phyloP scores from a whole-genome alignment of 2,113 vertebrate genomes.

The Furnarius figulus region DNA sequence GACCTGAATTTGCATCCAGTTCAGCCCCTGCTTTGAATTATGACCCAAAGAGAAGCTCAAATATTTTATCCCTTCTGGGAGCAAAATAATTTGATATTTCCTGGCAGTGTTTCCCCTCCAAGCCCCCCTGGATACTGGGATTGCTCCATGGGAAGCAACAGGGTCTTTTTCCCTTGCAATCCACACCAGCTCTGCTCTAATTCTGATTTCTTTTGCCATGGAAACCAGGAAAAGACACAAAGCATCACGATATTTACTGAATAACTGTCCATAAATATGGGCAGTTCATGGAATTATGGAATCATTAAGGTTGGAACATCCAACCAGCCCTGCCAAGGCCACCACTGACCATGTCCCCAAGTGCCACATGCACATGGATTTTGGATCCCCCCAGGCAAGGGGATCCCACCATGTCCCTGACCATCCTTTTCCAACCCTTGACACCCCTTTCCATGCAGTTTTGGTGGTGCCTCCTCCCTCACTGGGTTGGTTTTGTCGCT shows the following conservation, averaged over 20 bases:
- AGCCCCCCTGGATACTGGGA: not conserved
- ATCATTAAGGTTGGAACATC: not conserved
- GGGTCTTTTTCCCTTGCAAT: not conserved
- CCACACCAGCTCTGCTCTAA: not conserved
- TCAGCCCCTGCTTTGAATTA: too few relatives aligned
- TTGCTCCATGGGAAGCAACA: not conserved
- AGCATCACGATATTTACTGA: not conserved
- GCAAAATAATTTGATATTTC: not conserved
- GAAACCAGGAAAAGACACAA: not conserved
- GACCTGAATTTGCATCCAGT: too few relatives aligned
- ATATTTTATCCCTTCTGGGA: not conserved
- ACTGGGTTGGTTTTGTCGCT: not conserved
- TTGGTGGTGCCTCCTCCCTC: not conserved
- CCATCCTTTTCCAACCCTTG: not conserved
- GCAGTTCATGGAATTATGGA: not conserved
- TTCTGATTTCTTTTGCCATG: not conserved
- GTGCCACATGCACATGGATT: not conserved
- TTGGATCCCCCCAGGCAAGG: too few relatives aligned
- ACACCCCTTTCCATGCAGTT: not conserved
- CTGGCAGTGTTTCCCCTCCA: not conserved
- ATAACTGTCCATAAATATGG: not conserved
- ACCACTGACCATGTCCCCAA: not conserved
- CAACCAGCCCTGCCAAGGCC: not conserved
- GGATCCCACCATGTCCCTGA: not conserved
- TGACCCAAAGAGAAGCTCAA: too few relatives aligned